Evolutionary conservation across 2,888 invertebrate species (phyloP).

Genomic region (Stenotaenia linearis): DNA sequence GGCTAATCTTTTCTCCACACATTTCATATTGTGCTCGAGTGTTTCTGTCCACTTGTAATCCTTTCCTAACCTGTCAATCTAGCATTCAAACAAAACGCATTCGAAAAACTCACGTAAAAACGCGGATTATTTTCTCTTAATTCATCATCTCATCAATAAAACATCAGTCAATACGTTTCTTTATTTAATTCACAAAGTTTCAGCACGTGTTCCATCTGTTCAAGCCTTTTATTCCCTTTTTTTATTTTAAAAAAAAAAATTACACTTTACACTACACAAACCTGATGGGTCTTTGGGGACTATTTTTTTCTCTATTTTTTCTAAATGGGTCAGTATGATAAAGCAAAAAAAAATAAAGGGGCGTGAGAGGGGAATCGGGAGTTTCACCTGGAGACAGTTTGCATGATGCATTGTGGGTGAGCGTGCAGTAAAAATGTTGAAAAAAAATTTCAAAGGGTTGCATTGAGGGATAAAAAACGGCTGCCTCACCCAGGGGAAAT

Average conservation of each 20-base stretch:
- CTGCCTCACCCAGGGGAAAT: constrained; percentile 18
- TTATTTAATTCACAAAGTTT: not conserved
- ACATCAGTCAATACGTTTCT: not conserved
- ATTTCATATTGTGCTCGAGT: constrained; percentile 16
- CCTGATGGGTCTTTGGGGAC: not conserved
- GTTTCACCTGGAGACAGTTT: constrained; percentile 5
- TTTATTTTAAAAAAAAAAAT: not conserved
- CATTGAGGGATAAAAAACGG: constrained; percentile 13
- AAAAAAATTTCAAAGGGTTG: constrained; percentile 10
- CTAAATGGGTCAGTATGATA: constrained; percentile 17
- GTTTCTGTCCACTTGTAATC: constrained; percentile 2
- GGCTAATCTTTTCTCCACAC: constrained; percentile 26
- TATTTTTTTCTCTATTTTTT: not conserved
- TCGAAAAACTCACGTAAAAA: too few relatives aligned
- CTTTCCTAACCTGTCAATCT: constrained; percentile 8
- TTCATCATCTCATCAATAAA: not conserved
- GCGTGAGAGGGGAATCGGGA: not conserved
- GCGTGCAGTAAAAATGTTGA: not conserved
- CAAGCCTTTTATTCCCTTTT: not conserved
- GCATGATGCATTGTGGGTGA: not conserved
- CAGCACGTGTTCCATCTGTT: not conserved
- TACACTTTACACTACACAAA: not conserved
- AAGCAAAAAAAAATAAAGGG: not conserved
- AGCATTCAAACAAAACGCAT: not conserved
- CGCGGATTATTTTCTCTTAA: not conserved